Percentiles rank a stretch among this genome's conserved stretches.
These are phyloP conservation scores for Drosophila diplacantha DNA, from an alignment of 2,888 invertebrate species.

Conservation along the genomic window DNA sequence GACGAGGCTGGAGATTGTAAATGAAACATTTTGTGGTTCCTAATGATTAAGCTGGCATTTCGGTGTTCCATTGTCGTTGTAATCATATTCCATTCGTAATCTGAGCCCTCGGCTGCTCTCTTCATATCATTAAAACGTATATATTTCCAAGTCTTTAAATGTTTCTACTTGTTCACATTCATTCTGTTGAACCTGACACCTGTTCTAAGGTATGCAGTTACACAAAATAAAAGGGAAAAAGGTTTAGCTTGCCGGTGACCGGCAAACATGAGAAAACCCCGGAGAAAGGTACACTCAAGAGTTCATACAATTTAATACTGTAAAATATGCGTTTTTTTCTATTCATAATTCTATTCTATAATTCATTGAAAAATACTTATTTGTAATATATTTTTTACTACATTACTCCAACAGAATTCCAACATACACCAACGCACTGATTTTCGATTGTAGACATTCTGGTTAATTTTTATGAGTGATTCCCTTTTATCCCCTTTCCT, in stretches of 20 bases:
- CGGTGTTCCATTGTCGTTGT: neutral
- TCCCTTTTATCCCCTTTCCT: too few species aligned
- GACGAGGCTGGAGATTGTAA: neutral
- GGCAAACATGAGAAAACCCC: neutral
- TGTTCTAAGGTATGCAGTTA: slow-evolving; percentile 11
- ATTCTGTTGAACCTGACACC: slow-evolving; percentile 18
- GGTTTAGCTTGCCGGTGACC: neutral
- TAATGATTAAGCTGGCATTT: neutral
- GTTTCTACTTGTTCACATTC: neutral
- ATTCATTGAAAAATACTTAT: too few species aligned
- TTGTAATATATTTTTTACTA: too few species aligned
- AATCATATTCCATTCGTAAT: slow-evolving; percentile 6
- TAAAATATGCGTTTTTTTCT: too few species aligned
- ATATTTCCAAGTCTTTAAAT: neutral
- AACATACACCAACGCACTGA: too few species aligned
- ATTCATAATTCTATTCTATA: too few species aligned
- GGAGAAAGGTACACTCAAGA: neutral
- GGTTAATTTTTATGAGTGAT: too few species aligned
- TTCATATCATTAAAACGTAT: neutral
- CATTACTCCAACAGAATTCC: too few species aligned
- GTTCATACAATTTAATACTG: too few species aligned
- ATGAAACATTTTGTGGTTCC: neutral
- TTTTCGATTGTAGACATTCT: too few species aligned
- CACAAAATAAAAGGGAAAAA: slow-evolving; percentile 3
- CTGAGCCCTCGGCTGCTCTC: neutral